phyloP scores from a whole-genome alignment of 53 echinoderm and acorn worm species.

The Holothuria leucospilota region DNA sequence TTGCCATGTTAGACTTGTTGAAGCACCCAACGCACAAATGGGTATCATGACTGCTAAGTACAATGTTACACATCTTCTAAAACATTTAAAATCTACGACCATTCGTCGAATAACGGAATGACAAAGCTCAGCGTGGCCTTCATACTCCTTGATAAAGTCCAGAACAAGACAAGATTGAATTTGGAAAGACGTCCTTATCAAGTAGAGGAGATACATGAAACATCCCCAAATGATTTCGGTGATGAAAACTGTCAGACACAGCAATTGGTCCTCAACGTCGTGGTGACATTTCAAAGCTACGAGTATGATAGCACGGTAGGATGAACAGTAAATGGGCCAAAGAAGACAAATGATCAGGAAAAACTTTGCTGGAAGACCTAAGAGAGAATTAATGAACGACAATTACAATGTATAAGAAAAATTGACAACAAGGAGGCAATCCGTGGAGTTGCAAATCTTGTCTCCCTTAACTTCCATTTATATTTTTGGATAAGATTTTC shows the following conservation, averaged over 20 bases:
- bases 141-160: background rate
- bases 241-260: background rate
- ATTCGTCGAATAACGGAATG: background rate
- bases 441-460: too few species aligned
- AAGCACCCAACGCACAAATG: conserved; percentile 1
- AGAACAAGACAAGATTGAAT: conserved; percentile 9
- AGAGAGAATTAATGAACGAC: too few species aligned
- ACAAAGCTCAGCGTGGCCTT: conserved; percentile 17
- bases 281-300: background rate
- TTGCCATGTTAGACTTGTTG: conserved; percentile 24
- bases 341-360: conserved; percentile 13
- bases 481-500: too few species aligned
- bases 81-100: conserved; percentile 20
- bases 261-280: background rate
- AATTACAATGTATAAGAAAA: too few species aligned
- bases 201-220: conserved; percentile 23
- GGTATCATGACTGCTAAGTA: conserved; percentile 22
- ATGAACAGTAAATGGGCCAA: conserved; percentile 17
- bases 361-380: conserved; percentile 17
- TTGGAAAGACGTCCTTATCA: conserved; percentile 23
- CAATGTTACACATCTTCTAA: background rate
- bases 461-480: too few species aligned
- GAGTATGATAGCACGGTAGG: conserved; percentile 5
- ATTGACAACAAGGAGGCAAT: too few species aligned
- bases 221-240: conserved; percentile 30